These are phyloP conservation scores for Strongylocentrotus purpuratus DNA, from an alignment of 35 echinoderm and acorn worm species.

Conservation along the genomic window DNA sequence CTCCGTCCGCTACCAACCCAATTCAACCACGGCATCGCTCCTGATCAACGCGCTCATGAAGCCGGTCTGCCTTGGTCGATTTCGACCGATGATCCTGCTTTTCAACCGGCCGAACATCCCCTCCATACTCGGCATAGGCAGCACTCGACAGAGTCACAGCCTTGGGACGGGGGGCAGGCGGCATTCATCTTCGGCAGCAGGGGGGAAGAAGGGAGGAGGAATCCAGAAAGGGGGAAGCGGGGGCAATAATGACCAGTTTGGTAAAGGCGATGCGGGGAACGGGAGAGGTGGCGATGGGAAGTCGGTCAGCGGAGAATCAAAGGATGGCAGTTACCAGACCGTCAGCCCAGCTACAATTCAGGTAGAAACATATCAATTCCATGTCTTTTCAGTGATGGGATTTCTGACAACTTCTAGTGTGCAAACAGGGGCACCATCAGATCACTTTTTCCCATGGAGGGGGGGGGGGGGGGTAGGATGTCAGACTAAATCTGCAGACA, in stretches of 20 bases:
- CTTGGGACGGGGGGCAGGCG: not conserved
- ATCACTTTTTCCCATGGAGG: too few relatives aligned
- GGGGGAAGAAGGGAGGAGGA: not conserved
- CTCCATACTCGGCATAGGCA: not conserved
- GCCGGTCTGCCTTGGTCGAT: conserved; percentile 6
- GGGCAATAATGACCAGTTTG: not conserved
- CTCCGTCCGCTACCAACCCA: conserved; percentile 25
- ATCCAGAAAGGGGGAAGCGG: not conserved
- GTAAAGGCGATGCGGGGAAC: not conserved
- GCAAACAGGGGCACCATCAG: too few relatives aligned
- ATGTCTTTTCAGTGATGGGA: too few relatives aligned
- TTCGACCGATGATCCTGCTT: not conserved
- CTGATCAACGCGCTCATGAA: conserved; percentile 30
- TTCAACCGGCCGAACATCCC: not conserved
- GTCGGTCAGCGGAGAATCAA: not conserved
- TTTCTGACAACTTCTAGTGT: too few relatives aligned
- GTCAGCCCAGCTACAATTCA: conserved; percentile 23
- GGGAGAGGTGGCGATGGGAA: not conserved
- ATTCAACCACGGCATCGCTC: not conserved
- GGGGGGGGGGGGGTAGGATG: too few relatives aligned
- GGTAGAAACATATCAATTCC: not conserved
- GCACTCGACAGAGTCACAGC: not conserved
- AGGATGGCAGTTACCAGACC: not conserved
- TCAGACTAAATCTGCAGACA: too few relatives aligned
- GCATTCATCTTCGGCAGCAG: not conserved